Evolutionary conservation across 2,888 invertebrate genomes (phyloP), one percentile per base, ranked within the genome.

Genomic region (Ophion costatus): DNA sequence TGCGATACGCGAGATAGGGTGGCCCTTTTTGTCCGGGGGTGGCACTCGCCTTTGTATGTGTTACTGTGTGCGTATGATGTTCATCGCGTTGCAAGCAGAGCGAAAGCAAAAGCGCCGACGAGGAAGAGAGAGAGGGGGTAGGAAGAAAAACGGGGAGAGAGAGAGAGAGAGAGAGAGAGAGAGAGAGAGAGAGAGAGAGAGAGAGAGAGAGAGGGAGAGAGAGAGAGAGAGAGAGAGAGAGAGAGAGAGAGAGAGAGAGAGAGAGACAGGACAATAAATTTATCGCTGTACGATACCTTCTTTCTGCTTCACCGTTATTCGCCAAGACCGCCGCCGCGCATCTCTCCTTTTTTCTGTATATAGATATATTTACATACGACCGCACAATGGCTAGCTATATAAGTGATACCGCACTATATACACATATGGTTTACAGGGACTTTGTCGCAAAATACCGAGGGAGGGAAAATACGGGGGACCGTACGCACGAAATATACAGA

Each of bases 21-120:
- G 87, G 87, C 87, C 88, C 90, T 88, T 89, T 91, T 91, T 91
- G 91, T 91, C 89, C 89, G 87, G 86, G 88, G 90, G 89, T 88
- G 88, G 89, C 89, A 89, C 88, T 88, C 88, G 86, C 75, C 87
- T 45, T 22, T 64, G 66, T 51, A 20, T 38, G 71, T 22, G 56
- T 74, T 20, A 66, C 20, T 33, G 74, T 67, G 45, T 20, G 75
- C 71, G 79, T 51, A 74, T 78, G 73, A 78, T 83, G 70, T 80
- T 80, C 79, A 80, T 71, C 45, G 33, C 63, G 75, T 42, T 69
- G 75, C 70, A 71, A 73, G 59, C 33, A 70, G 67, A 59, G 29
- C n/a, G 42, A 77, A 69, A 69, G 57, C 61, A 76, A 75, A 56
- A 45, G 66, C 70, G 51, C 51, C 4, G 14, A 14, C 51, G 51